Evolutionary conservation across 1,140 invertebrate genomes (phyloP).

Genomic region (Sesamia nonagrioides): DNA sequence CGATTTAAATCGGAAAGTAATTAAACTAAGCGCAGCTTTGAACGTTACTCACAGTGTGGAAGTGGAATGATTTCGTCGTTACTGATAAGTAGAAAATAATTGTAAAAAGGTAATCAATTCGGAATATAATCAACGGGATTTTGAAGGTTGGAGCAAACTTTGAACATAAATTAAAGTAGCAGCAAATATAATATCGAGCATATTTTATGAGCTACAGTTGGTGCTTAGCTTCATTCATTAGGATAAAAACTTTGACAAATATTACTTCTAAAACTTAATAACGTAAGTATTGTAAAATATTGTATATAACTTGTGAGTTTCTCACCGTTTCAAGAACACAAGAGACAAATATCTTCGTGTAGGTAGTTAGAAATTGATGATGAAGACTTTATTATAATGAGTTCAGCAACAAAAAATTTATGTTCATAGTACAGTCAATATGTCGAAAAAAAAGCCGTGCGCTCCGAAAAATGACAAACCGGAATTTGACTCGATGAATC

Average conservation of each 20-base stretch:
- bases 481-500: too few species aligned
- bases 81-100: conserved; percentile 35
- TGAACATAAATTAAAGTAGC: conserved; percentile 16
- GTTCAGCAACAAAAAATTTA: background rate
- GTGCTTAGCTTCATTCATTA: background rate
- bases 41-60: conserved; percentile 15
- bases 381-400: conserved; percentile 14
- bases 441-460: too few species aligned
- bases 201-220: background rate
- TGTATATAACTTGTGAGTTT: background rate
- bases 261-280: background rate
- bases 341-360: background rate
- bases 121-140: conserved; percentile 11
- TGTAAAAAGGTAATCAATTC: conserved; percentile 40
- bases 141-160: conserved; percentile 6
- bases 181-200: background rate
- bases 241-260: conserved; percentile 1
- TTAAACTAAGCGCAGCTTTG: conserved; percentile 41
- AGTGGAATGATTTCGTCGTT: conserved; percentile 27
- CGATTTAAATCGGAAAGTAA: conserved; percentile 51
- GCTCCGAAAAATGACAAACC: too few species aligned
- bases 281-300: background rate
- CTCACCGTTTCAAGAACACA: background rate
- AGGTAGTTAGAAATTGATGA: background rate
- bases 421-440: too few species aligned